Conservation (phyloP, 2,888 invertebrate species). For the Carterocephalus palaemon region DNA sequence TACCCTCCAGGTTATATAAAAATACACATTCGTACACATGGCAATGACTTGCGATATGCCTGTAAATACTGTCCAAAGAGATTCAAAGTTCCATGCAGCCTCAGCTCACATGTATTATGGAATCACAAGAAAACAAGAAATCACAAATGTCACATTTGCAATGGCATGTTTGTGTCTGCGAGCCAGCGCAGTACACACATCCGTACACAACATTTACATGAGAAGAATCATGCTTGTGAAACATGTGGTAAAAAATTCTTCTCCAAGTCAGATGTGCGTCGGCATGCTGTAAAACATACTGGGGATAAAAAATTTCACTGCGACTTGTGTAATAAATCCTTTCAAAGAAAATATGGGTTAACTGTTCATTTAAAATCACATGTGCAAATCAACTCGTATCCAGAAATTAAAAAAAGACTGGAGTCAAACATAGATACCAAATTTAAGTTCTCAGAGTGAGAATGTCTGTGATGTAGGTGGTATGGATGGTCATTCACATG, state of each 20-base stretch:
- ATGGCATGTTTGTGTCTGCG: constrained; percentile 68
- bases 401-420: too few relatives aligned
- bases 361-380: constrained; percentile 72
- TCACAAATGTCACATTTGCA: constrained; percentile 69
- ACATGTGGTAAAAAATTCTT: constrained; percentile 68
- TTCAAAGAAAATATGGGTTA: constrained; percentile 68
- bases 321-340: constrained; percentile 68
- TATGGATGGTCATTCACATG: too few relatives aligned
- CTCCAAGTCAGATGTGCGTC: constrained; percentile 65
- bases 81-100: constrained; percentile 68
- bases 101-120: constrained; percentile 68
- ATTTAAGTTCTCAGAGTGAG: too few relatives aligned
- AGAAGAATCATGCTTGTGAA: constrained; percentile 69
- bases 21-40: constrained; percentile 69
- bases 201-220: constrained; percentile 68
- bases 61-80: constrained; percentile 73
- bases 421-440: too few relatives aligned
- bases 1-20: constrained; percentile 69
- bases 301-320: constrained; percentile 73
- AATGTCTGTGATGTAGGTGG: too few relatives aligned
- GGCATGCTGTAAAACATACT: constrained; percentile 67
- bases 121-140: constrained; percentile 69
- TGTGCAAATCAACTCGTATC: too few relatives aligned
- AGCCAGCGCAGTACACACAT: constrained; percentile 68
- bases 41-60: constrained; percentile 57